Base-by-base conservation (phyloP, 1,140 invertebrate species). In the Habropoda laboriosa region DNA sequence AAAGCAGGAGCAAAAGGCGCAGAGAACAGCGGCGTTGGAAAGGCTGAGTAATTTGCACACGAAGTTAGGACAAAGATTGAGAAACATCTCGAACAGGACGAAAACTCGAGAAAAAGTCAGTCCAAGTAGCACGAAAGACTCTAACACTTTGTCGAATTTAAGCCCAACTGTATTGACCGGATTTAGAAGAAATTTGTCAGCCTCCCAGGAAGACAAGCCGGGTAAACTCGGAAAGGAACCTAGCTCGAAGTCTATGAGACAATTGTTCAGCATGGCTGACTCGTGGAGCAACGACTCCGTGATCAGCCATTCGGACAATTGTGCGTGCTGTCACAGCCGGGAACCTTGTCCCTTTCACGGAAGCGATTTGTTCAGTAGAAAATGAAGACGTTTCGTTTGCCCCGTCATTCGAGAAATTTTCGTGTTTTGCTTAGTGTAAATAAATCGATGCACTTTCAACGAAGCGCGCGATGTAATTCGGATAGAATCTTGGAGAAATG, bases 201-300 rank as follows among this genome's bases (percentile, higher is more conserved):
- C 18, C 35, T 53, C 51, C 18, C 67, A 66, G 18, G 35, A 64
- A 0, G 58, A 76, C 38, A 81, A 77, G 38, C 30, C 51, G 8
- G 77, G 72, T 18, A 77, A 51, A 4, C 42, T 72, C 21, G 24
- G 24, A 10, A 55, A 55, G 38, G 82, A 87, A 30, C 10, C 80
- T 4, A 81, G 51, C 30, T 58, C 82, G 0, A 84, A 80, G 24
- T 85, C 81, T 0, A 85, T 85, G 80, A 84, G 66, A 49, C 86
- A 89, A 79, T 75, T 89, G 38, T 89, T 81, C 71, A 88, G 85
- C 79, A 82, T 82, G 66, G 70, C 83, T 35, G 85, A 84, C 30
- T 88, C 87, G 5, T 89, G 88, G 87, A 89, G 87, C 72, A 89
- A 42, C 63, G 83, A 89, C 64, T 89, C 88, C 12, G 57, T 88